phyloP scores from a whole-genome alignment of 1,140 invertebrate genomes.

The Matsumurasca onukii region DNA sequence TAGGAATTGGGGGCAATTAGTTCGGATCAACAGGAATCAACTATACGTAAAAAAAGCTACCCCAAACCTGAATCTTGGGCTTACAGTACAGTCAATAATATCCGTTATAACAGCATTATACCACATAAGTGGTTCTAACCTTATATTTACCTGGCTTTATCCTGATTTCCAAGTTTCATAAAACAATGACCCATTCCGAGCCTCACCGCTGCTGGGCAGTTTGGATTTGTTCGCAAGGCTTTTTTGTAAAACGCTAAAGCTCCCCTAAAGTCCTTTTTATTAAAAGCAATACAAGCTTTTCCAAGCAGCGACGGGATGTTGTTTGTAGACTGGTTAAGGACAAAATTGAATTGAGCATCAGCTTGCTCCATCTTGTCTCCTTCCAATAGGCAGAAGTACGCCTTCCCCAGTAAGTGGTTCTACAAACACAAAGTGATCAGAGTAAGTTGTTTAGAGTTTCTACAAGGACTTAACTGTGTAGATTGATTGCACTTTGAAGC shows the following conservation, averaged over 20 bases:
- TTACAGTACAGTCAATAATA: no score
- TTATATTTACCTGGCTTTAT: slow-evolving; percentile 89
- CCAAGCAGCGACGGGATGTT: slow-evolving; percentile 96
- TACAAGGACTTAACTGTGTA: no score
- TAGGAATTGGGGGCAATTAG: no score
- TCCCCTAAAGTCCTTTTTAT: slow-evolving; percentile 90
- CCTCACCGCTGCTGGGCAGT: slow-evolving; percentile 94
- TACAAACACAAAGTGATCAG: slow-evolving; percentile 49
- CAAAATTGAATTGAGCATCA: slow-evolving; percentile 99
- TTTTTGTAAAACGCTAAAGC: slow-evolving; percentile 98
- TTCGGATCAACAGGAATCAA: no score
- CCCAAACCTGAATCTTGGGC: no score
- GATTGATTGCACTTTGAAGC: no score
- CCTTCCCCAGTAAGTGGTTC: slow-evolving; percentile 95
- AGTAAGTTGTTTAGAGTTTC: no score
- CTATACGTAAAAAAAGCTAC: no score
- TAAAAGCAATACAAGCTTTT: slow-evolving; percentile 97
- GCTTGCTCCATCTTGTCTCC: slow-evolving; percentile 99
- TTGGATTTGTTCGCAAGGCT: slow-evolving; percentile 92
- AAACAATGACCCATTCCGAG: slow-evolving; percentile 98
- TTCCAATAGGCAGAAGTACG: slow-evolving; percentile 97
- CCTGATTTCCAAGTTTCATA: slow-evolving; percentile 93
- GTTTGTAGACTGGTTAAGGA: slow-evolving; percentile 91
- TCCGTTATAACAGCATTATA: no score
- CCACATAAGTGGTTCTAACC: no score